phyloP scores from a whole-genome alignment of 2,797 vertebrate species.

The Phyllotis vaccarum region DNA sequence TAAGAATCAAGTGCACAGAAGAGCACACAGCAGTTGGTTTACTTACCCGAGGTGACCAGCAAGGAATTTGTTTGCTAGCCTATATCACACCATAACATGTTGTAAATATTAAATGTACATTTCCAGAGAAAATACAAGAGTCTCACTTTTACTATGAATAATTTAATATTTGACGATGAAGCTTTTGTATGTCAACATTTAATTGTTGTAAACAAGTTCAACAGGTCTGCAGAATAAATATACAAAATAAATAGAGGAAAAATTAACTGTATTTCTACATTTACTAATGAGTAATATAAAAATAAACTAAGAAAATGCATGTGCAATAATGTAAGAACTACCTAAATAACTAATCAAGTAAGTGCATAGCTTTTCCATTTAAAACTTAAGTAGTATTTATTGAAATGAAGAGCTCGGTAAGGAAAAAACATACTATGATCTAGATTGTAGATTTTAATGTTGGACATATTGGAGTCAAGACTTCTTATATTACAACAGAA shows the following conservation, averaged over 20 bases:
- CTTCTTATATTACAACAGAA: neutral
- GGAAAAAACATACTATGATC: neutral
- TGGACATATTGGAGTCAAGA: neutral
- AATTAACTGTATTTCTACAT: too few species aligned
- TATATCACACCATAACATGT: neutral
- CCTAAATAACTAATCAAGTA: neutral
- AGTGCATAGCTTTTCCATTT: neutral
- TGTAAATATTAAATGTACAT: neutral
- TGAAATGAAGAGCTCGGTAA: neutral
- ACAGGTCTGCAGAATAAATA: neutral
- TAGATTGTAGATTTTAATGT: neutral
- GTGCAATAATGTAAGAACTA: neutral
- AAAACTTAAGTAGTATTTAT: neutral
- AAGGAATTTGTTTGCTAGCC: neutral
- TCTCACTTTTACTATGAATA: neutral
- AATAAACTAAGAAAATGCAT: neutral
- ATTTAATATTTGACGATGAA: neutral
- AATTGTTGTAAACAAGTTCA: neutral
- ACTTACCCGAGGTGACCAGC: neutral
- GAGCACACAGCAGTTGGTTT: neutral
- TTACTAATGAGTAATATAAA: neutral
- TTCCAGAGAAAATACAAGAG: neutral
- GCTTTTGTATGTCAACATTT: conserved; percentile 1
- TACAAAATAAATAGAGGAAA: neutral
- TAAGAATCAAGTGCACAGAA: neutral